These are phyloP conservation scores for Eurypyga helias DNA, from an alignment of 2,113 vertebrate species.

Conservation along the genomic window DNA sequence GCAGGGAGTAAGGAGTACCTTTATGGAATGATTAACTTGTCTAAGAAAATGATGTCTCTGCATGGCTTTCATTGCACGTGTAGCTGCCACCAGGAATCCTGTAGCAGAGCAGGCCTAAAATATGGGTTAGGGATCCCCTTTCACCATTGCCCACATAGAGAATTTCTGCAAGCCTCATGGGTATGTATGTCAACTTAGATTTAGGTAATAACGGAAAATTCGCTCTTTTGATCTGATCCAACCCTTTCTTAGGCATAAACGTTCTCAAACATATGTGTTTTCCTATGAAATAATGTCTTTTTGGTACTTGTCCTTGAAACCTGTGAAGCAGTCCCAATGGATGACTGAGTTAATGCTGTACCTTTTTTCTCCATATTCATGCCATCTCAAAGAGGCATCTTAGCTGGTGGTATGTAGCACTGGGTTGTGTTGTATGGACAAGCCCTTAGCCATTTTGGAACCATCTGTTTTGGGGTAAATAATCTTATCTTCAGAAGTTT, in stretches of 20 bases:
- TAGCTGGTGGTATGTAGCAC: background rate
- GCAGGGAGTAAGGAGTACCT: slow-evolving; percentile 4
- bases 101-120: background rate
- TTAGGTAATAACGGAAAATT: background rate
- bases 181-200: background rate
- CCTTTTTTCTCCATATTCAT: background rate
- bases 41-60: slow-evolving; percentile 27
- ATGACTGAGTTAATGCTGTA: background rate
- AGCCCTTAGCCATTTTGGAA: background rate
- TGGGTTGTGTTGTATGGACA: background rate
- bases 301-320: background rate
- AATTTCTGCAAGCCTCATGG: background rate
- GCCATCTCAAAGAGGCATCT: background rate
- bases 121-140: background rate
- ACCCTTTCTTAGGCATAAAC: background rate
- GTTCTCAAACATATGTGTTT: background rate
- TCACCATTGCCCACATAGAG: background rate
- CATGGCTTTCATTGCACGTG: background rate
- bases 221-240: background rate
- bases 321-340: background rate
- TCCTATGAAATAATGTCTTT: background rate
- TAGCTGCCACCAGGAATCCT: background rate
- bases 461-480: background rate
- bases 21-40: slow-evolving; percentile 51
- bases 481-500: background rate